These are phyloP conservation scores for Lonchura striata DNA, from an alignment of 2,113 vertebrate species.

Conservation along the genomic window DNA sequence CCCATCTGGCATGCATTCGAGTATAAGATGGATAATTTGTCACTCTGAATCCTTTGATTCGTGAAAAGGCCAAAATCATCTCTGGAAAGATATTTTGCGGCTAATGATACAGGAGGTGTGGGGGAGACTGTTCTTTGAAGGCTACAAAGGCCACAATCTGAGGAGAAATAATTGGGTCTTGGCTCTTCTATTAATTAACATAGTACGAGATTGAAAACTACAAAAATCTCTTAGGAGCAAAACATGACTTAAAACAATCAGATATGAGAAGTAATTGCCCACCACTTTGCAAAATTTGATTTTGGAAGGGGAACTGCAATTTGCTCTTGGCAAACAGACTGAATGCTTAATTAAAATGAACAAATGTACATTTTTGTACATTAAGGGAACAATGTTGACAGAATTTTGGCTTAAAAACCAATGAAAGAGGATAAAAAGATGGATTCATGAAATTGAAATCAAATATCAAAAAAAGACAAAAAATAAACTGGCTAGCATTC, in stretches of 20 bases:
- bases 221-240: slow-evolving; percentile 31
- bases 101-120: slow-evolving; percentile 44
- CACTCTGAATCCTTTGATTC: slow-evolving; percentile 46
- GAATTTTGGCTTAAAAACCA: slow-evolving; percentile 40
- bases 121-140: slow-evolving; percentile 35
- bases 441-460: slow-evolving; percentile 44
- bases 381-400: slow-evolving; percentile 48
- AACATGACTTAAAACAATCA: slow-evolving; percentile 27
- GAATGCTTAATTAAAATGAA: slow-evolving; percentile 64
- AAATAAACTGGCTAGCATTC: slow-evolving; percentile 24
- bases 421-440: slow-evolving; percentile 17
- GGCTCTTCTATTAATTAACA: slow-evolving; percentile 21
- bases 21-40: slow-evolving; percentile 28
- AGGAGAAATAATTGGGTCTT: slow-evolving; percentile 51
- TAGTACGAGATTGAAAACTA: not conserved
- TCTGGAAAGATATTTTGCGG: slow-evolving; percentile 13
- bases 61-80: slow-evolving; percentile 41
- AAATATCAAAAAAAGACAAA: slow-evolving; percentile 56
- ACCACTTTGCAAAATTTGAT: slow-evolving; percentile 35
- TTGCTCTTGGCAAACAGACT: slow-evolving; percentile 56
- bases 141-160: slow-evolving; percentile 36
- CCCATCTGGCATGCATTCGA: slow-evolving; percentile 29
- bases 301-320: slow-evolving; percentile 43
- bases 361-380: slow-evolving; percentile 57
- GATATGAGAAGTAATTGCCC: slow-evolving; percentile 32